Percentiles rank a stretch among this genome's conserved stretches.
phyloP scores from a whole-genome alignment of 2,888 invertebrate genomes.

The Heliconius cydno region DNA sequence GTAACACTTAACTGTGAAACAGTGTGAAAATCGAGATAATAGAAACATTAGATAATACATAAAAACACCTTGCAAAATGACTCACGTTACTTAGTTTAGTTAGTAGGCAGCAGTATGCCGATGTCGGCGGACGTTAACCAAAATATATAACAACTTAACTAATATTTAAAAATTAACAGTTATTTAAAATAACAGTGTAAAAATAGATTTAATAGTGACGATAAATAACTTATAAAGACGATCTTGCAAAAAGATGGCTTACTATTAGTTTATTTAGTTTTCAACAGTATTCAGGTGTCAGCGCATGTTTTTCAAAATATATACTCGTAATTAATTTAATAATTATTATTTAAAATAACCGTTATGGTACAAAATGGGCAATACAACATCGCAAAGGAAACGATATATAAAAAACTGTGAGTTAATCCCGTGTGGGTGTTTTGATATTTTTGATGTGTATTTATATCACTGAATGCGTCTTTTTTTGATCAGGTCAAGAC shows the following conservation, averaged over 20 bases:
- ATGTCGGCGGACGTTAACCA: constrained; percentile 59
- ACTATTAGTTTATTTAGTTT: constrained; percentile 61
- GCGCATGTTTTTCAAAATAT: constrained; percentile 56
- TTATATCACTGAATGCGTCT: constrained; percentile 48
- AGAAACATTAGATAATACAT: constrained; percentile 71
- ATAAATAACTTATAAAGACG: constrained; percentile 76
- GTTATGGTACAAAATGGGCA: constrained; percentile 76
- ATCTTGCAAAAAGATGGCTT: constrained; percentile 67
- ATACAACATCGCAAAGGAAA: constrained; percentile 61
- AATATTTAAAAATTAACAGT: neutral
- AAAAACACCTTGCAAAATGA: constrained; percentile 75
- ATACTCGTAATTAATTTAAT: neutral
- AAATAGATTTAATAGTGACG: constrained; percentile 59
- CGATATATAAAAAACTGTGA: constrained; percentile 68
- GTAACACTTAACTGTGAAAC: constrained; percentile 40
- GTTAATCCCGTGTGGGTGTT: constrained; percentile 58
- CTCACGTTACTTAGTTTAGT: constrained; percentile 61
- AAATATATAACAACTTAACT: constrained; percentile 11
- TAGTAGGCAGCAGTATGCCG: constrained; percentile 73
- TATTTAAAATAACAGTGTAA: constrained; percentile 51
- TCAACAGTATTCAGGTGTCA: constrained; percentile 66
- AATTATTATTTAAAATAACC: constrained; percentile 46
- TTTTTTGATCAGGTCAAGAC: constrained; percentile 77
- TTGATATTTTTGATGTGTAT: constrained; percentile 27
- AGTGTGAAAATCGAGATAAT: constrained; percentile 58